phyloP scores from a whole-genome alignment of 2,888 invertebrate species.

The Gymnocheta viridis region DNA sequence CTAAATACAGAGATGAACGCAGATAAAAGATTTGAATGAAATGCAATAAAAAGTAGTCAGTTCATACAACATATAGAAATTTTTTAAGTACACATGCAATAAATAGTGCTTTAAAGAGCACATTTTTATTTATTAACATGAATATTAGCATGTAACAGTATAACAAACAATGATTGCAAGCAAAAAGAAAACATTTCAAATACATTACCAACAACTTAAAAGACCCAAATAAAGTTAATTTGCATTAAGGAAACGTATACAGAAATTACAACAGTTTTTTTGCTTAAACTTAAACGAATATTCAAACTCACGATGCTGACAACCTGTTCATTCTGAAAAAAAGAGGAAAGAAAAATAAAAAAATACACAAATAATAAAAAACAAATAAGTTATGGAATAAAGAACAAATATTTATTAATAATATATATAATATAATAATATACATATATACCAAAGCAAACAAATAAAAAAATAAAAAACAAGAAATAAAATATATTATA shows the following conservation, averaged over 20 bases:
- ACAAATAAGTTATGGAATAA: conserved; percentile 65
- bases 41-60: background rate
- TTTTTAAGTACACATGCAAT: background rate
- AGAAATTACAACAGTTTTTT: conserved; percentile 23
- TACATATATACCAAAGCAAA: conserved; percentile 2
- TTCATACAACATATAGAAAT: background rate
- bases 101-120: background rate
- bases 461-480: background rate
- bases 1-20: too few species aligned
- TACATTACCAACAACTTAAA: conserved; percentile 58
- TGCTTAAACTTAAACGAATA: conserved; percentile 65
- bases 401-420: conserved; percentile 32
- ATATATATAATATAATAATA: conserved; percentile 15
- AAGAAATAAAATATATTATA: background rate
- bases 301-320: conserved; percentile 81
- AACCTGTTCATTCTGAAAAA: conserved; percentile 82
- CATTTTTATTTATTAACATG: background rate
- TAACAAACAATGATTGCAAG: conserved; percentile 40
- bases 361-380: conserved; percentile 70
- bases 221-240: conserved; percentile 22
- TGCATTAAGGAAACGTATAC: conserved; percentile 42
- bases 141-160: conserved; percentile 12
- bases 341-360: conserved; percentile 75
- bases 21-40: conserved; percentile 9
- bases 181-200: conserved; percentile 34